Percentiles rank a stretch among this genome's conserved stretches.
Evolutionary conservation across 2,113 vertebrate species (phyloP).

Genomic region (Perca flavescens): DNA sequence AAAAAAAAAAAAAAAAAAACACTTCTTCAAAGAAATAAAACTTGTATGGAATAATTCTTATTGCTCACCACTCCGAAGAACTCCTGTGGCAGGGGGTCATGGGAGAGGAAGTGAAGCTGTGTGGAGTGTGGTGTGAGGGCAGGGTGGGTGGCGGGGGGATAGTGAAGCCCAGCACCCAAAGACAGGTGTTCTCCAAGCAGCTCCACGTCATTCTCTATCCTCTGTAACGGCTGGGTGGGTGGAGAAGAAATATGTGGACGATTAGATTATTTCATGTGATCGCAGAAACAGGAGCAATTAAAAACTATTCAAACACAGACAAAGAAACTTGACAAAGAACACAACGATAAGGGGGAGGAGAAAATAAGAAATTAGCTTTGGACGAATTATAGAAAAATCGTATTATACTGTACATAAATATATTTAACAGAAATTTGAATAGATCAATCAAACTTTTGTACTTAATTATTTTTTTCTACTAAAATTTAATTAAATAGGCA

Average conservation of each 20-base stretch:
- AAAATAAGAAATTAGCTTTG: too few relatives aligned
- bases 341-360: background rate
- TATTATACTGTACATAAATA: background rate
- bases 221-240: constrained; percentile 90
- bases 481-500: too few relatives aligned
- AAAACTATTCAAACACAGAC: background rate
- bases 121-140: constrained; percentile 92
- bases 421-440: background rate
- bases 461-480: background rate
- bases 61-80: constrained; percentile 95
- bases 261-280: background rate
- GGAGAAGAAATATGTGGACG: background rate
- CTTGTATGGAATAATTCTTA: background rate
- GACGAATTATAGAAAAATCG: background rate
- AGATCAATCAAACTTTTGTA: background rate
- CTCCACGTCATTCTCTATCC: constrained; percentile 99
- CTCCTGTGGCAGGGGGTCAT: constrained; percentile 96
- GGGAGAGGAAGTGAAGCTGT: constrained; percentile 94
- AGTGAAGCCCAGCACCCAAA: constrained; percentile 92
- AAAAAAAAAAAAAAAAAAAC: background rate
- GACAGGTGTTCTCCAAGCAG: constrained; percentile 95
- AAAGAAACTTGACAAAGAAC: background rate
- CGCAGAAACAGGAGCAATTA: background rate
- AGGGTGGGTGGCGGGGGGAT: constrained; percentile 91
- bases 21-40: background rate